phyloP scores from a whole-genome alignment of 2,888 invertebrate species.

The Litoditis marina region DNA sequence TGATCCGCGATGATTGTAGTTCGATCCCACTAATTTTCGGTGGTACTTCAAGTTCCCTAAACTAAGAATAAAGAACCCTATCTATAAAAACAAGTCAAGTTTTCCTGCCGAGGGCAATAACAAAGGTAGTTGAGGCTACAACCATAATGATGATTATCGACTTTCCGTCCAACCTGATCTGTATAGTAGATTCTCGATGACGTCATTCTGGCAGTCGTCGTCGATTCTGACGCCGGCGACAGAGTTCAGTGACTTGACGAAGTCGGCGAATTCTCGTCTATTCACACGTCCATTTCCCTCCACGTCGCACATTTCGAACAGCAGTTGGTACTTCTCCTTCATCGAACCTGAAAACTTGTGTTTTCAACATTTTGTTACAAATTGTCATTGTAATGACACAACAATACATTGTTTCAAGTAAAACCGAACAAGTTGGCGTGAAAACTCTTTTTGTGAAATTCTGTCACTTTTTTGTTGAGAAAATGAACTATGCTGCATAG shows the following conservation, averaged over 20 bases:
- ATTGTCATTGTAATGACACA: background rate
- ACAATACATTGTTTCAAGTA: background rate
- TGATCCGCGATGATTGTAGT: no score
- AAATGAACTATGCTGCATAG: no score
- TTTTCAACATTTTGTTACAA: background rate
- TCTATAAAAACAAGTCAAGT: no score
- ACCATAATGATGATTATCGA: background rate
- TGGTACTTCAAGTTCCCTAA: no score
- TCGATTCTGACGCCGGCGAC: conserved; percentile 58
- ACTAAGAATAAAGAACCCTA: no score
- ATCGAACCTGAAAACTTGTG: background rate
- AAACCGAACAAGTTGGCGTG: background rate
- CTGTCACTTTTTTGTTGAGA: no score
- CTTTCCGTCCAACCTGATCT: conserved; percentile 19
- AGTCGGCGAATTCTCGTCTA: conserved; percentile 85
- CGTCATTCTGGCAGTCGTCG: conserved; percentile 28
- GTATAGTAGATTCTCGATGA: conserved; percentile 40
- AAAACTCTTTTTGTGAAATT: no score
- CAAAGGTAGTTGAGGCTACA: background rate
- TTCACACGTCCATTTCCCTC: conserved; percentile 90
- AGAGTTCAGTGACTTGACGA: conserved; percentile 69
- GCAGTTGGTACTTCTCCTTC: conserved; percentile 71
- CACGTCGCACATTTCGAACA: conserved; percentile 95
- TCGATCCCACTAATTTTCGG: no score
- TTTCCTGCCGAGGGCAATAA: no score